phyloP scores from a whole-genome alignment of 2,888 invertebrate genomes.

The Campoletis raptor region DNA sequence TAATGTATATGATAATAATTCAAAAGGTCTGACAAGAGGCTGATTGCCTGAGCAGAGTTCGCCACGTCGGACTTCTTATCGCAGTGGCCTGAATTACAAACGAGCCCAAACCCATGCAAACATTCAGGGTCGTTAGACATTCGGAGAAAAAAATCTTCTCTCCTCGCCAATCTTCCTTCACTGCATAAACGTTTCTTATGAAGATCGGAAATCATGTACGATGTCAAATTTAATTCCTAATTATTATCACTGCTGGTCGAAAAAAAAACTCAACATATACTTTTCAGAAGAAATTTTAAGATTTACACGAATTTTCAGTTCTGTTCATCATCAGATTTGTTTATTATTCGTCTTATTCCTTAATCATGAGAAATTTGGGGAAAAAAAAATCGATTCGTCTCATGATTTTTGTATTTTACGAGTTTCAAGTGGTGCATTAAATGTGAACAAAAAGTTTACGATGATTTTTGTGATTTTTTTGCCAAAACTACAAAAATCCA shows the following conservation, averaged over 20 bases:
- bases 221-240: not conserved
- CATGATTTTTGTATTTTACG: not conserved
- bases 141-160: slow-evolving; percentile 18
- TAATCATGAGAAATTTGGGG: too few relatives aligned
- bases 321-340: not conserved
- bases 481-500: too few relatives aligned
- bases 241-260: not conserved
- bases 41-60: slow-evolving; percentile 49
- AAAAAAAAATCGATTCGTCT: too few relatives aligned
- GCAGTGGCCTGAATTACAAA: slow-evolving; percentile 59
- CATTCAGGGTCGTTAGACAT: slow-evolving; percentile 49
- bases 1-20: slow-evolving; percentile 56
- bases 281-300: not conserved
- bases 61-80: slow-evolving; percentile 51
- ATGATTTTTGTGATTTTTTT: not conserved
- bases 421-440: not conserved
- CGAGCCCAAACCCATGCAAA: slow-evolving; percentile 21
- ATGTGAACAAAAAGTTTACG: not conserved
- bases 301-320: not conserved
- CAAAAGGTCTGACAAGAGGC: slow-evolving; percentile 63
- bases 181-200: not conserved
- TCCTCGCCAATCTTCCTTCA: not conserved
- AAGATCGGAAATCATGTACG: not conserved
- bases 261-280: not conserved
- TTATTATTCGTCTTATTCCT: not conserved